Base-by-base conservation (phyloP, 2,888 invertebrate species). In the Andrena trimmerana region DNA sequence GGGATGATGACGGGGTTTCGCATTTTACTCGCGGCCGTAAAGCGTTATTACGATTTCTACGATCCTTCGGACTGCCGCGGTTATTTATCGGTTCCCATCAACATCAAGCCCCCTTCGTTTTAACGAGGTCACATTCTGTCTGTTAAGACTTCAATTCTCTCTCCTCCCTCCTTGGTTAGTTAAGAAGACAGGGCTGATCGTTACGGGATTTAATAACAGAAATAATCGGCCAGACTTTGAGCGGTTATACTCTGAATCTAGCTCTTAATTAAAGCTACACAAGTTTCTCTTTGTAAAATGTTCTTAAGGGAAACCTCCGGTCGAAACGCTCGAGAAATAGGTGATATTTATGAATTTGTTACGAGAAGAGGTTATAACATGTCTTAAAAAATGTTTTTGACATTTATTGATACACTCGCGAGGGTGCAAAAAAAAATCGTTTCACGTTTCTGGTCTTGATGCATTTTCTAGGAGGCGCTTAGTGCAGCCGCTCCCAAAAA, bases 1-100 rank as follows among this genome's bases (percentile, higher is more conserved):
- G 42, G 16, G n/a, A 59, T 27, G 69, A 69, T 69, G 57, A 69
- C 29, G 29, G 42, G 59, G 27, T 59, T 29, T 59, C 57, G 69
- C 36, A 29, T 31, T 69, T 69, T 69, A 69, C 54, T 69, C 59
- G 69, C 69, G 57, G 6, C 59, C 69, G 69, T 69, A 59, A 69
- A 69, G 42, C 69, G 42, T 69, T 69, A 69, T 75, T 67, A 59
- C 59, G 60, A 29, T 66, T 42, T 5, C 54, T 66, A 36, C 66
- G 52, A 52, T 65, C 57, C 59, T 59, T 59, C 24, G 50, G 63
- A 63, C 24, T 60, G 72, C 48, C 36, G 33, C 65, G 42, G 24
- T 63, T 62, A 52, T 68, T 75, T 59, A 59, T 69, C 69, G 69
- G 7, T 2, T 36, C 33, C 42, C 2, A 33, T n/a, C 24, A 57